These are phyloP conservation scores for Sebastiscus tertius DNA, from an alignment of 2,797 vertebrate species.

Conservation along the genomic window DNA sequence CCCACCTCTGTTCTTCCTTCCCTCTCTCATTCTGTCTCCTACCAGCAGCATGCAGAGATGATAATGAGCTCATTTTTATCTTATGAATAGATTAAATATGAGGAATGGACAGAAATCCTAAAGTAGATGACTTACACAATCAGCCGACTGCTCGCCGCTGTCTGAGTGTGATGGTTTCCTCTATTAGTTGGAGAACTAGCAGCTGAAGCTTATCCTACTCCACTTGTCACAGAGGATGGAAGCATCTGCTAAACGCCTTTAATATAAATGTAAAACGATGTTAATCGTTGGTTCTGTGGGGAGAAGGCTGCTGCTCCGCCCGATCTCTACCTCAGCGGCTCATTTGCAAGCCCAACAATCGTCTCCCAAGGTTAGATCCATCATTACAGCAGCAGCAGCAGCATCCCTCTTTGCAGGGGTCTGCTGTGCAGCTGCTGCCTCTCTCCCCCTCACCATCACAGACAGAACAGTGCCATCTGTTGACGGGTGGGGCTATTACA, in stretches of 20 bases:
- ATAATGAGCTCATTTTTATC: slow-evolving; percentile 13
- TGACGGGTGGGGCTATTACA: slow-evolving; percentile 72
- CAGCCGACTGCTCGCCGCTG: neutral
- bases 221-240: slow-evolving; percentile 23
- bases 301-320: slow-evolving; percentile 36
- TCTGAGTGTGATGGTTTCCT: neutral
- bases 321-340: slow-evolving; percentile 38
- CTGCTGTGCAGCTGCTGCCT: slow-evolving; percentile 34
- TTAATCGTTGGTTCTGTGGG: slow-evolving; percentile 52
- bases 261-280: slow-evolving; percentile 60
- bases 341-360: slow-evolving; percentile 50
- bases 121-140: neutral
- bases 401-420: slow-evolving; percentile 36
- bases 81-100: neutral
- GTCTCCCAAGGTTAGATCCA: slow-evolving; percentile 65
- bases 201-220: neutral
- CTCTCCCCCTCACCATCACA: slow-evolving; percentile 62
- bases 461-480: slow-evolving; percentile 83
- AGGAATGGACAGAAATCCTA: neutral
- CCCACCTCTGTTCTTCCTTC: neutral
- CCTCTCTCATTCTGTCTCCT: slow-evolving; percentile 7
- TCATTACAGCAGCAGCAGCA: slow-evolving; percentile 43
- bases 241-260: slow-evolving; percentile 36
- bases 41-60: neutral
- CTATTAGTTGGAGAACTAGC: neutral